phyloP scores from a whole-genome alignment of 1,140 invertebrate species.

The Panulirus ornatus region DNA sequence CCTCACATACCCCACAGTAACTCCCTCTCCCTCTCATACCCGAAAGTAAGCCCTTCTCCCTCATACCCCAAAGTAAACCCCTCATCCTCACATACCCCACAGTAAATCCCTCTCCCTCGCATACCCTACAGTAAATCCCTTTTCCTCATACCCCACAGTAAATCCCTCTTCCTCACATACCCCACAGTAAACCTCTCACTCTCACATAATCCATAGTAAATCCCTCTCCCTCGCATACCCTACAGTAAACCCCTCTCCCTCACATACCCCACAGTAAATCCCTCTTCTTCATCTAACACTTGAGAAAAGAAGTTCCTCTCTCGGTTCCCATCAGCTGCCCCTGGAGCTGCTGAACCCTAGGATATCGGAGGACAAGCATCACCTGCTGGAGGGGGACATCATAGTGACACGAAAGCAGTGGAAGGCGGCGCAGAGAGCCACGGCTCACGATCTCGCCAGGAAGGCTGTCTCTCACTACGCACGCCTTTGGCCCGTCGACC shows the following conservation, averaged over 20 bases:
- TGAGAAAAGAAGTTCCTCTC: background rate
- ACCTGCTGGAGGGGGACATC: slow-evolving; percentile 3
- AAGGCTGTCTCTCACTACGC: background rate
- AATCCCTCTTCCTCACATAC: too few species aligned
- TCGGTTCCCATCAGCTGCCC: background rate
- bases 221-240: background rate
- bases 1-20: too few species aligned
- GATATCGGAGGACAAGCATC: background rate
- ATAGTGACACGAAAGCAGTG: background rate
- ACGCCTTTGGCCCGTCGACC: background rate
- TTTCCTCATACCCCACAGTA: too few species aligned
- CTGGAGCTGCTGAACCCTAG: background rate
- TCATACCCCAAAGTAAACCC: too few species aligned
- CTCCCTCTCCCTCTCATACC: too few species aligned
- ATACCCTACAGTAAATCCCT: too few species aligned
- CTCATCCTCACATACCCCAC: too few species aligned
- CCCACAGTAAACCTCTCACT: too few species aligned
- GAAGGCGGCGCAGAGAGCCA: background rate
- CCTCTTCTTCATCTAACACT: background rate
- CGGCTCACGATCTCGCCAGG: background rate
- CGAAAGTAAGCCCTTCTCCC: too few species aligned
- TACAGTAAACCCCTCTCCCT: background rate
- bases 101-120: too few species aligned
- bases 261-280: background rate
- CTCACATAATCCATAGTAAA: too few species aligned